Base-by-base conservation (phyloP, 2,797 vertebrate genomes). In the Taeniopygia guttata region DNA sequence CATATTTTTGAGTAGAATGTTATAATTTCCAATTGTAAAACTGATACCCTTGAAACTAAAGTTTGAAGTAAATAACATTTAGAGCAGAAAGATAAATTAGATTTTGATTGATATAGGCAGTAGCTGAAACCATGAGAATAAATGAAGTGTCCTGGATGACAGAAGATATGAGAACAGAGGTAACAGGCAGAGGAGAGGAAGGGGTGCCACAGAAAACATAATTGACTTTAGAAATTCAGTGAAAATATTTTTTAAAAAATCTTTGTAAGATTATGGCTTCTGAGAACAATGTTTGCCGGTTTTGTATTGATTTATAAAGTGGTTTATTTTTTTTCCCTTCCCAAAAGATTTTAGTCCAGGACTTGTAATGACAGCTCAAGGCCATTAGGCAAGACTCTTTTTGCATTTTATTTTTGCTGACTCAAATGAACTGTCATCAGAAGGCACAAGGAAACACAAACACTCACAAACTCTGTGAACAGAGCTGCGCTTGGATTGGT, bases 251-350 rank as follows among this genome's bases (percentile, higher is more conserved):
- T 79, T 70, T 9, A 1, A 42, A n/a, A 84, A 76, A 46, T 78
- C 40, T 84, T 76, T 34, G 54, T 73, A 76, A 67, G 49, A 66
- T 69, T 32, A 66, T 52, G 30, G 51, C 18, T 79, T 82, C 75
- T 79, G 68, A 56, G 48, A 88, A 69, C 38, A 89, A 56, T 23
- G 18, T 36, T 82, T 90, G 26, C 56, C 60, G 74, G 32, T 60
- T 92, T 82, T 34, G 36, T 90, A 79, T 63, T 73, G 81, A 87
- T 91, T 92, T 69, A 42, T 78, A 73, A 86, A 91, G 66, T 67
- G 43, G 25, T 30, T 43, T 48, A 13, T 17, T 52, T 42, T 43
- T 48, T 32, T 12, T 18, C 36, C 16, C 18, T 16, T 26, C 5
- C 13, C 40, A 40, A 11, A 84, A 73, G 26, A 58, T 56, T 80